Evolutionary conservation across 2,888 invertebrate species (phyloP).

Genomic region (Idaea dimidiata): DNA sequence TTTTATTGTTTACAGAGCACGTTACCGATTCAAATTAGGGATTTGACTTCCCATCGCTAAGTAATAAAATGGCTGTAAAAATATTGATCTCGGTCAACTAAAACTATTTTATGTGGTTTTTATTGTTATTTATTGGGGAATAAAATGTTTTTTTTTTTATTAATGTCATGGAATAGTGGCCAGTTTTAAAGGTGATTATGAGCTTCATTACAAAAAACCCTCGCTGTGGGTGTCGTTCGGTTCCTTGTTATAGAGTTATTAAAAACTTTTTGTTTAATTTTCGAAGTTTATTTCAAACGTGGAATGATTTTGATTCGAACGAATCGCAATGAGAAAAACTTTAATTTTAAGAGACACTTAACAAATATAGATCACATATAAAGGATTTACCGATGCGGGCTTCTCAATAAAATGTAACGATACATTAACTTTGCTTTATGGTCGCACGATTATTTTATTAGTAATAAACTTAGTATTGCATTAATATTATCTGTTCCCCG

Average conservation of each 20-base stretch:
- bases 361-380: not conserved
- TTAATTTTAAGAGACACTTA: conserved; percentile 1
- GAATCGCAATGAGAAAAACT: not conserved
- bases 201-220: conserved; percentile 15
- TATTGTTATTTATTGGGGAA: conserved; percentile 76
- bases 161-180: conserved; percentile 63
- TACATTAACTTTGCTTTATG: conserved; percentile 61
- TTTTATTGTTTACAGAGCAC: conserved; percentile 69
- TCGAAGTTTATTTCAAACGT: not conserved
- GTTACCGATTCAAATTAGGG: conserved; percentile 75
- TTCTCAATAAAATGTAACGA: conserved; percentile 11
- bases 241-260: conserved; percentile 4
- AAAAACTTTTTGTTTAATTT: conserved; percentile 1
- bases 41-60: conserved; percentile 66
- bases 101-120: conserved; percentile 77
- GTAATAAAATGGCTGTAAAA: conserved; percentile 72
- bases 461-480: conserved; percentile 57
- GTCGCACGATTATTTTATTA: conserved; percentile 58
- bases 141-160: conserved; percentile 70
- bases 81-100: conserved; percentile 71
- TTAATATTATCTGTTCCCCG: conserved; percentile 17
- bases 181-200: conserved; percentile 13
- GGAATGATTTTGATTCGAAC: too few relatives aligned
- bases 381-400: conserved; percentile 1
- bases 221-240: conserved; percentile 13